Base-by-base conservation (phyloP, 2,113 vertebrate genomes). In the Smithornis capensis region DNA sequence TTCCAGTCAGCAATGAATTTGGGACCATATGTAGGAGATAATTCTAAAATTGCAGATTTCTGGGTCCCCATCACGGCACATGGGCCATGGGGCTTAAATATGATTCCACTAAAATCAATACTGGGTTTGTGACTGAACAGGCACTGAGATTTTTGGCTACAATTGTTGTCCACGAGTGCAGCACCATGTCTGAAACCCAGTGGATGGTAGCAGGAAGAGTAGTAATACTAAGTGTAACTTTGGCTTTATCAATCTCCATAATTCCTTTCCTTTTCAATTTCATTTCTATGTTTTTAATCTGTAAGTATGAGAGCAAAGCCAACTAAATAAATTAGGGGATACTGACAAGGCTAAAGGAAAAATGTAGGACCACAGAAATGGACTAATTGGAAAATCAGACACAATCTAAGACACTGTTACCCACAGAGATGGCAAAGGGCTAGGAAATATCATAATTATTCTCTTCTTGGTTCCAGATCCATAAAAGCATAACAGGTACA, bases 141-240 rank as follows among this genome's bases (percentile, higher is more conserved):
- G 65, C 65, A 7, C 9, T 38, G 53, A 75, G n/a, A 22, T 29
- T 78, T 82, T 78, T 24, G 62, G 42, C 47, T 23, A 1, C 0
- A 7, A 13, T 27, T 78, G 44, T 28, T 4, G 1, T 25, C 53
- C 13, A 1, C 40, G 42, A 21, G 16, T 25, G 12, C 4, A 38
- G n/a, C 35, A 49, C 14, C 1, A 0, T 9, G 28, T 14, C 63
- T 24, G 37, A 44, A n/a, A 23, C 2, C 6, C 35, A 52, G 2
- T 0, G 6, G 38, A 50, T 3, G 5, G 15, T 4, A 73, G 45
- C 3, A 0, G 25, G 21, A 60, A 60, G 6, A 62, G 10, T 1
- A 22, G 10, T 2, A 28, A 31, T 4, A 25, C 4, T 5, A 81
- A 68, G 0, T 4, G 5, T 10, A 31, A 53, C 18, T 42, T 40